A percentile compares a stretch with the other conserved stretches of the same genome.
phyloP scores from a whole-genome alignment of 2,888 invertebrate genomes.

The Listrodromus nycthemerus region DNA sequence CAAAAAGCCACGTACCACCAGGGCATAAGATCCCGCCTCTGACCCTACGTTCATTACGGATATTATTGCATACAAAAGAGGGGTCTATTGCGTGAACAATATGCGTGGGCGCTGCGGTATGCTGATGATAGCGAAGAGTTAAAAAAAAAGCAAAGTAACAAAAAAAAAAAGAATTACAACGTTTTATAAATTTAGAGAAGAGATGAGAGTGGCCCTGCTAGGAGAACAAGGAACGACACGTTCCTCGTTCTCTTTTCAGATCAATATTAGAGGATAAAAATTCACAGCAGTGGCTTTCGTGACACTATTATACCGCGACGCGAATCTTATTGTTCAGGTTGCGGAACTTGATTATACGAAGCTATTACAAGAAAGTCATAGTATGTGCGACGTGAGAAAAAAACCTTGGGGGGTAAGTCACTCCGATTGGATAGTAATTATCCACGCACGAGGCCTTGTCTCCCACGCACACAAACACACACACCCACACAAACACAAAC shows the following conservation, averaged over 20 bases:
- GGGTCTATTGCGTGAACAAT: slow-evolving; percentile 70
- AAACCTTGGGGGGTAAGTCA: not conserved
- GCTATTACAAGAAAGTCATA: slow-evolving; percentile 58
- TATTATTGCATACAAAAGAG: slow-evolving; percentile 43
- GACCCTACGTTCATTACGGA: slow-evolving; percentile 53
- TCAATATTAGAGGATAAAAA: slow-evolving; percentile 49
- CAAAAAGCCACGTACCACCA: slow-evolving; percentile 81
- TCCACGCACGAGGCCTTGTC: slow-evolving; percentile 47
- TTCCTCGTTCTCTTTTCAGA: slow-evolving; percentile 36
- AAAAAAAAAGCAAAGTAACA: slow-evolving; percentile 34
- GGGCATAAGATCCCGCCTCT: slow-evolving; percentile 76
- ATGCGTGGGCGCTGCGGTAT: slow-evolving; percentile 71
- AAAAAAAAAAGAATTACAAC: slow-evolving; percentile 41
- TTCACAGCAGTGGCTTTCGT: slow-evolving; percentile 60
- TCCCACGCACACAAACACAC: slow-evolving; percentile 34
- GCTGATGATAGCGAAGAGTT: slow-evolving; percentile 68
- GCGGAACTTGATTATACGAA: slow-evolving; percentile 58
- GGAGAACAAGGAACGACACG: slow-evolving; percentile 7
- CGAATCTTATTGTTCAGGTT: slow-evolving; percentile 66
- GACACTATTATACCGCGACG: slow-evolving; percentile 58
- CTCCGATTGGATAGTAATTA: slow-evolving; percentile 59
- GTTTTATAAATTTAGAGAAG: slow-evolving; percentile 56
- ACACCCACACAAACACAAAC: not conserved
- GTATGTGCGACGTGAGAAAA: slow-evolving; percentile 49
- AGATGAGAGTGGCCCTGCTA: slow-evolving; percentile 18